Evolutionary conservation across 2,113 vertebrate genomes (phyloP).

Genomic region (Plecturocebus donacophilus): DNA sequence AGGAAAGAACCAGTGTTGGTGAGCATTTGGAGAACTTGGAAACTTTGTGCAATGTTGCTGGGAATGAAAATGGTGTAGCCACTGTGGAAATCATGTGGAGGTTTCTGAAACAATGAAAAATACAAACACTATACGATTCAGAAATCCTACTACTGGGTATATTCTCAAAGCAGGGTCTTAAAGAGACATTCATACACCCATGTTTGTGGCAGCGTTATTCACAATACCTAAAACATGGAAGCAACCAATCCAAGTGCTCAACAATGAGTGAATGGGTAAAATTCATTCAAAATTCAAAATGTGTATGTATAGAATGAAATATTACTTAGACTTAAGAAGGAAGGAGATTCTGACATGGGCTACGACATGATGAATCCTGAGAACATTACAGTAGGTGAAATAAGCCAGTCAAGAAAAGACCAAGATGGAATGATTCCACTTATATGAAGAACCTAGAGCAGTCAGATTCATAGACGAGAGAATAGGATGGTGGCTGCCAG

Average conservation of each 20-base stretch:
- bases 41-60: neutral
- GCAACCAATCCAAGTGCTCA: neutral
- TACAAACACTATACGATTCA: neutral
- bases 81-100: neutral
- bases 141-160: neutral
- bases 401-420: neutral
- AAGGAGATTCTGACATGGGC: neutral
- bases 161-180: neutral
- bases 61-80: neutral
- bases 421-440: neutral
- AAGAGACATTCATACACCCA: neutral
- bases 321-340: neutral
- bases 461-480: neutral
- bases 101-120: neutral
- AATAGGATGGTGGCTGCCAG: no score
- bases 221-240: neutral
- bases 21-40: neutral
- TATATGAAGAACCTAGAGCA: neutral
- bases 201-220: neutral
- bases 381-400: neutral
- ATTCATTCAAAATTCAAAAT: neutral
- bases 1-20: neutral
- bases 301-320: fast-evolving
- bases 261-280: neutral
- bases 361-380: neutral